phyloP scores from a whole-genome alignment of 2,888 invertebrate species.

The Conops quadrifasciatus region DNA sequence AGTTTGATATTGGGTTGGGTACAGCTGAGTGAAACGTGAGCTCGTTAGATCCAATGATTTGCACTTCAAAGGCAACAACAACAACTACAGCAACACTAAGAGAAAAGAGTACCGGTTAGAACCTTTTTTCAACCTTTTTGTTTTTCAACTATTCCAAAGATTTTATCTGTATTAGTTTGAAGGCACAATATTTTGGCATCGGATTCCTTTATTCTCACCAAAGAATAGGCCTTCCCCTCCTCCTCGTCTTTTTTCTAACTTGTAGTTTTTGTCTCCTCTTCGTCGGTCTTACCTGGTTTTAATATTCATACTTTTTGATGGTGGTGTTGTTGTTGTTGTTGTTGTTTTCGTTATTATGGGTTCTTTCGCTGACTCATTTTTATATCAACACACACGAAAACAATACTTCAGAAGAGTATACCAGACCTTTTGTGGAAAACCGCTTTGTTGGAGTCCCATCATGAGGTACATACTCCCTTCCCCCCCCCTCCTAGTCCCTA shows the following conservation, averaged over 20 bases:
- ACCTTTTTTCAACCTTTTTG: not conserved
- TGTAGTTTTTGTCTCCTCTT: not conserved
- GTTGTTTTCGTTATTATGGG: conserved; percentile 23
- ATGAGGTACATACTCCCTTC: not conserved
- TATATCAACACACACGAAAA: conserved; percentile 14
- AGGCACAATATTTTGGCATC: conserved; percentile 13
- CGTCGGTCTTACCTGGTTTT: not conserved
- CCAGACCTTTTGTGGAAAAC: not conserved
- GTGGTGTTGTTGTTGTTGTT: conserved; percentile 8
- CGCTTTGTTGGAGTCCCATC: conserved; percentile 1
- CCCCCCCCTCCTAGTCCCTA: not conserved
- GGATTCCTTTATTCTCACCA: conserved; percentile 25
- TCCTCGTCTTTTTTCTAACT: not conserved
- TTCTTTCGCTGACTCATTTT: conserved; percentile 20
- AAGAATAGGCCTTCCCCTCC: not conserved
- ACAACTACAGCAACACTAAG: not conserved
- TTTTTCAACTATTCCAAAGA: not conserved
- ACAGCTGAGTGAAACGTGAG: conserved; percentile 18
- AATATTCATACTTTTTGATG: conserved; percentile 11
- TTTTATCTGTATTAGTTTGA: not conserved
- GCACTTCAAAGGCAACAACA: not conserved
- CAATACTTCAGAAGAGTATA: not conserved
- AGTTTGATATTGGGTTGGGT: not conserved
- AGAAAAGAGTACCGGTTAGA: not conserved
- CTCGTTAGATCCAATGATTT: conserved; percentile 27